Percentiles rank a stretch among this genome's conserved stretches.
Conservation (phyloP, 2,797 vertebrate genomes). For the Capromys pilorides region DNA sequence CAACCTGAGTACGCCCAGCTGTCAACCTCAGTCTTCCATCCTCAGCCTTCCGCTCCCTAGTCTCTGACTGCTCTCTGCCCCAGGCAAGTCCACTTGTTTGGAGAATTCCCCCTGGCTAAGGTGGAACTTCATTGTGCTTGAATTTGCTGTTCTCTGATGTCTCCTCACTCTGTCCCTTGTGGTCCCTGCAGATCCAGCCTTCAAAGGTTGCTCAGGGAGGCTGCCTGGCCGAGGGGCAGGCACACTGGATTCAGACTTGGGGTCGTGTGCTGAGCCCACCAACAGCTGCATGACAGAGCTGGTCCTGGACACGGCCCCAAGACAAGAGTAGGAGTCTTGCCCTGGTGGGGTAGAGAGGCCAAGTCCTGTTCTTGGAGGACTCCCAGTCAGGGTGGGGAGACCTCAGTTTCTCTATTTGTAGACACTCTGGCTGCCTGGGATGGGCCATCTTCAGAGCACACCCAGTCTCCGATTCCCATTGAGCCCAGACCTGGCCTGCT, state of each 20-base stretch:
- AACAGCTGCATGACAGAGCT: not conserved
- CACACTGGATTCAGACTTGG: not conserved
- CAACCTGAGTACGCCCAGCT: fast-evolving
- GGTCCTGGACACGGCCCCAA: fast-evolving
- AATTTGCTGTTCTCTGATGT: conserved; percentile 8
- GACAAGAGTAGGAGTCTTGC: no score
- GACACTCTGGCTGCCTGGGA: not conserved
- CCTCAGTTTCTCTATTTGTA: not conserved
- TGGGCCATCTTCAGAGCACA: not conserved
- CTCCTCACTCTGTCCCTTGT: not conserved
- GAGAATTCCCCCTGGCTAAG: not conserved
- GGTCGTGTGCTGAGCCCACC: not conserved
- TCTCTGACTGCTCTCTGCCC: fast-evolving
- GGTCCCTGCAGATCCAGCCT: not conserved
- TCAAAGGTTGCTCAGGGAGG: not conserved
- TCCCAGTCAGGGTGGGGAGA: not conserved
- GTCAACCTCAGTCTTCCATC: not conserved
- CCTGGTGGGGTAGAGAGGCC: not conserved
- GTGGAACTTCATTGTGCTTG: not conserved
- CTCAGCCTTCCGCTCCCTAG: not conserved
- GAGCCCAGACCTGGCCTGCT: not conserved
- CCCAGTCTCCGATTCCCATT: not conserved
- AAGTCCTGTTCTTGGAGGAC: not conserved
- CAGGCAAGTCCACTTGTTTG: fast-evolving
- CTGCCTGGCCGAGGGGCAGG: not conserved